Percentiles rank a stretch among this genome's conserved stretches.
Evolutionary conservation across 1,140 invertebrate species (phyloP).

Genomic region (Venturia canescens): DNA sequence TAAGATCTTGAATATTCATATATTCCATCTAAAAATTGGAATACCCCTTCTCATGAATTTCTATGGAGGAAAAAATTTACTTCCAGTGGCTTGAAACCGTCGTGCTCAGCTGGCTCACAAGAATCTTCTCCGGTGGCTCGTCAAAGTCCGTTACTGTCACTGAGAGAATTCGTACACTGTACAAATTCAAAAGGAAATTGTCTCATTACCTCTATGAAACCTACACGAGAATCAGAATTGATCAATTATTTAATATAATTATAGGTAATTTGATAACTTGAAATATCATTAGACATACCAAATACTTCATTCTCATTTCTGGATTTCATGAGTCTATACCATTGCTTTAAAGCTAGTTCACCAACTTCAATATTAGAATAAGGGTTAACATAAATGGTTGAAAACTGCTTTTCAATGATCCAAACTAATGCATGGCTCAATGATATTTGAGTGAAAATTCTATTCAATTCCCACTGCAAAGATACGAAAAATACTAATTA

Average conservation of each 20-base stretch:
- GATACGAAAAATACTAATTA: no score
- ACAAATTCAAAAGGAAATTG: constrained; percentile 87
- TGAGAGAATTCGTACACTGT: constrained; percentile 78
- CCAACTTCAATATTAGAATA: no score
- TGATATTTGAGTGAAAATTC: no score
- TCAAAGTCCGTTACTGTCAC: constrained; percentile 77
- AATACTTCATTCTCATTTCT: neutral
- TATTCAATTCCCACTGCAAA: no score
- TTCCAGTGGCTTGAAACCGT: constrained; percentile 88
- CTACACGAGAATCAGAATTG: constrained; percentile 91
- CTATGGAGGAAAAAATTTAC: no score
- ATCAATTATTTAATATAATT: constrained; percentile 96
- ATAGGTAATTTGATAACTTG: constrained; percentile 80
- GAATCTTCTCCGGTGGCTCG: constrained; percentile 84
- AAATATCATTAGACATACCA: neutral
- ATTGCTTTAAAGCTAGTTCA: no score
- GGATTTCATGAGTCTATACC: neutral
- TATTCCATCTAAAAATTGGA: neutral
- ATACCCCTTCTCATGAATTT: no score
- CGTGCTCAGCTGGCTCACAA: constrained; percentile 89
- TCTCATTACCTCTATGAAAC: constrained; percentile 91
- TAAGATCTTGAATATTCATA: constrained; percentile 66
- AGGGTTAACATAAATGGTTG: no score
- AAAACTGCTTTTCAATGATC: no score
- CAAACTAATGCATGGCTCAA: no score